Conservation (phyloP, 23 tunicate species). For the Pegea sp. region DNA sequence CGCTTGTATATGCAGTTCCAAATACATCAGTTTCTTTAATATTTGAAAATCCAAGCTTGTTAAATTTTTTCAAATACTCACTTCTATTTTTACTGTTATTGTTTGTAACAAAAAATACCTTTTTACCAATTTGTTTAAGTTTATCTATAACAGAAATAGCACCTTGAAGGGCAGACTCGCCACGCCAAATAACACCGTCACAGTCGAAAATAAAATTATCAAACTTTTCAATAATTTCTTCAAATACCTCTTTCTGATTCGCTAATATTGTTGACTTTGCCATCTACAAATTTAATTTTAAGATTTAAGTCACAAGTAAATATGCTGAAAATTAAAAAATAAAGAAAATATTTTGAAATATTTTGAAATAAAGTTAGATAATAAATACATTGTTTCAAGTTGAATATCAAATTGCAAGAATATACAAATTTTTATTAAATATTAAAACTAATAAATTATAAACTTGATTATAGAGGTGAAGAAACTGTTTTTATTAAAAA, state of each 20-base stretch:
- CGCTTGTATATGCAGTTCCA: constrained; percentile 73
- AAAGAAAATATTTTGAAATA: too few relatives aligned
- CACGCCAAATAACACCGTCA: background rate
- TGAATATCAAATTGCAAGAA: too few relatives aligned
- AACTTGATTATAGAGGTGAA: too few relatives aligned
- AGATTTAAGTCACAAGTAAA: too few relatives aligned
- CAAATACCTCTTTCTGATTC: background rate
- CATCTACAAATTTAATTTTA: too few relatives aligned
- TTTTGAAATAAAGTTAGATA: too few relatives aligned
- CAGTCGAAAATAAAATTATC: background rate
- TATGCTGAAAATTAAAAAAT: too few relatives aligned
- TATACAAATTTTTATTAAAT: too few relatives aligned
- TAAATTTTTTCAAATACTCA: constrained; percentile 42
- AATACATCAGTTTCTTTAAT: constrained; percentile 17
- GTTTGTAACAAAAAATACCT: background rate
- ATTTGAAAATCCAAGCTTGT: constrained; percentile 14
- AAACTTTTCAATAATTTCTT: background rate
- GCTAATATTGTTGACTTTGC: constrained; percentile 14
- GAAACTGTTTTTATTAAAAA: too few relatives aligned
- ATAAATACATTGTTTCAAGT: too few relatives aligned
- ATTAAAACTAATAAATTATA: too few relatives aligned
- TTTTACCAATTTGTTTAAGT: background rate
- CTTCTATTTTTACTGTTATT: background rate
- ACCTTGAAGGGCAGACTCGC: background rate
- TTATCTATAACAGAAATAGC: background rate